phyloP scores from a whole-genome alignment of 2,888 invertebrate species.

The Ptilodon capucinus region DNA sequence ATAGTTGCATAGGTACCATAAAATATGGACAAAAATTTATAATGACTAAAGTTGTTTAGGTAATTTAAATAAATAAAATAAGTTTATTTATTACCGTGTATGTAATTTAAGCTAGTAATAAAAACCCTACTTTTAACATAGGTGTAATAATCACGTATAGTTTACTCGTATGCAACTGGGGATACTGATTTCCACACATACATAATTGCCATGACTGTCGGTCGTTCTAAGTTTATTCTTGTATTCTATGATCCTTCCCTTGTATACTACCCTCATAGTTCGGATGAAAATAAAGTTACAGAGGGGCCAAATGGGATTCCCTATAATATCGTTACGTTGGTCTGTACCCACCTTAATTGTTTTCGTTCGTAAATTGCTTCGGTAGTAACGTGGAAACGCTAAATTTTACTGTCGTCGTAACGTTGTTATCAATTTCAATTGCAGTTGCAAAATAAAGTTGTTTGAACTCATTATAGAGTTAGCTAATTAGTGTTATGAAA shows the following conservation, averaged over 20 bases:
- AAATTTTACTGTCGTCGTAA: constrained; percentile 28
- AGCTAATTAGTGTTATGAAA: constrained; percentile 41
- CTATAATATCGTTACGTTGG: constrained; percentile 71
- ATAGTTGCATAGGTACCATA: no score
- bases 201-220: no score
- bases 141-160: no score
- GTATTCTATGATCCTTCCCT: constrained; percentile 68
- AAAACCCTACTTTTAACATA: no score
- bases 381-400: constrained; percentile 35
- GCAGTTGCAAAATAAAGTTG: constrained; percentile 22
- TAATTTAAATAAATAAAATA: no score
- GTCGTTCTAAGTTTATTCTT: no score
- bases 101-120: no score
- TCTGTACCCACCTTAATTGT: constrained; percentile 62
- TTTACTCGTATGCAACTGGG: no score
- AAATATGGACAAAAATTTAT: no score
- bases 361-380: constrained; percentile 46
- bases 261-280: constrained; percentile 67
- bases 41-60: no score
- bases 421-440: constrained; percentile 31
- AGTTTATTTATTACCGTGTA: no score
- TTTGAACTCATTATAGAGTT: constrained; percentile 44
- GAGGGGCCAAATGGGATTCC: constrained; percentile 74
- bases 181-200: no score
- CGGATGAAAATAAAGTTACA: constrained; percentile 64